These are phyloP conservation scores for Chymomyza procnemis DNA, from an alignment of 2,888 invertebrate species.

Conservation along the genomic window DNA sequence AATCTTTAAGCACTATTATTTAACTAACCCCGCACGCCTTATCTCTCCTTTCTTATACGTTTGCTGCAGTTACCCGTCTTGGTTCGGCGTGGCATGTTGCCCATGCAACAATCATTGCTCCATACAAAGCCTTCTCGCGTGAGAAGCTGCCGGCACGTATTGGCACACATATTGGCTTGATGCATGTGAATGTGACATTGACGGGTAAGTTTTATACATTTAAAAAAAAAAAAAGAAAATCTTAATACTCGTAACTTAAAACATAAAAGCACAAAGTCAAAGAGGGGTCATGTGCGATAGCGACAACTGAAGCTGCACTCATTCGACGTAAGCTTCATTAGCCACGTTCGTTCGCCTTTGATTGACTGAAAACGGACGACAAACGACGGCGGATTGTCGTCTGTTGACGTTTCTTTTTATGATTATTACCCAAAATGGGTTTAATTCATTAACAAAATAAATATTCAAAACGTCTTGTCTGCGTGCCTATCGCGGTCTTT, in stretches of 20 bases:
- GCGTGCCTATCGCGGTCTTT: not conserved
- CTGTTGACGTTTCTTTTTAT: constrained; percentile 21
- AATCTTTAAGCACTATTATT: not conserved
- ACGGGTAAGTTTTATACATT: constrained; percentile 82
- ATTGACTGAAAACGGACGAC: too few relatives aligned
- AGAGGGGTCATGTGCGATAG: too few relatives aligned
- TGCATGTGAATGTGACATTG: constrained; percentile 96
- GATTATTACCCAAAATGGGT: constrained; percentile 37
- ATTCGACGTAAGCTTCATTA: too few relatives aligned
- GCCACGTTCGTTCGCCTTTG: constrained; percentile 26
- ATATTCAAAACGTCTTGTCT: not conserved
- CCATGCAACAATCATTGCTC: constrained; percentile 87
- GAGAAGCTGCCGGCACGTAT: constrained; percentile 93
- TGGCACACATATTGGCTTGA: constrained; percentile 94
- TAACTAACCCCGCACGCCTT: constrained; percentile 14
- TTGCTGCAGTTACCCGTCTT: constrained; percentile 87
- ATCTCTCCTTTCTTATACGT: constrained; percentile 48
- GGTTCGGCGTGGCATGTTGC: constrained; percentile 97
- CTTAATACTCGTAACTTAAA: too few relatives aligned
- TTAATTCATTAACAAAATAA: constrained; percentile 9
- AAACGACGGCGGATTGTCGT: too few relatives aligned
- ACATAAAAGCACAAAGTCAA: too few relatives aligned
- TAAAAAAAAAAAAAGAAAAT: too few relatives aligned
- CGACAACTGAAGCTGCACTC: not conserved
- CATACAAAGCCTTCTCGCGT: constrained; percentile 93